phyloP scores from a whole-genome alignment of 1,140 invertebrate genomes.

The Bathynomus jamesi region DNA sequence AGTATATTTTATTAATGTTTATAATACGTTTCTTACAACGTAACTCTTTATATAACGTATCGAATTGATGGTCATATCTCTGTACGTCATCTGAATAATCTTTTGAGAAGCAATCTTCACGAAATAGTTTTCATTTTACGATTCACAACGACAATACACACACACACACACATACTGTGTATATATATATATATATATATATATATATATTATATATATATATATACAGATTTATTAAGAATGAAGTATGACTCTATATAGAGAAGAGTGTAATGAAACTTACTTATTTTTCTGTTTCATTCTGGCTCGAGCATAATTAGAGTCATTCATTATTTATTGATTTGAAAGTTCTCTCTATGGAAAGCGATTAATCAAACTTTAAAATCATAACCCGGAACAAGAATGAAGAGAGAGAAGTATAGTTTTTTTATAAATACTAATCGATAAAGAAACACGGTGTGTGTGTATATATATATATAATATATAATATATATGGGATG shows the following conservation, averaged over 20 bases:
- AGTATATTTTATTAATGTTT: neutral
- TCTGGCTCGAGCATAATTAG: neutral
- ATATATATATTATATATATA: neutral
- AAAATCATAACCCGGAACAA: conserved; percentile 1
- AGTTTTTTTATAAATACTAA: too few species aligned
- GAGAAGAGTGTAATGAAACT: neutral
- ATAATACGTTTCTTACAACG: too few species aligned
- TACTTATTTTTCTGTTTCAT: neutral
- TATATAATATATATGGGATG: too few species aligned
- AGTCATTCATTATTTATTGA: neutral
- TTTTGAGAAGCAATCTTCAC: too few species aligned
- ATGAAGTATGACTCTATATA: neutral
- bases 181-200: conserved; percentile 3
- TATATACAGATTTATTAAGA: neutral
- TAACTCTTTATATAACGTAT: too few species aligned
- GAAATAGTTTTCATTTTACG: too few species aligned
- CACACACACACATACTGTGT: neutral
- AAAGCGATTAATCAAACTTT: neutral
- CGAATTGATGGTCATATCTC: too few species aligned
- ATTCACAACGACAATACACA: neutral
- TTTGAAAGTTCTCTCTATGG: neutral
- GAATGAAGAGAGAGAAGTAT: too few species aligned
- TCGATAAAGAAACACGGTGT: too few species aligned
- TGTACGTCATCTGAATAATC: too few species aligned
- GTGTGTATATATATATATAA: too few species aligned